Conservation (phyloP, 2,888 invertebrate genomes). For the Melanchra persicariae region DNA sequence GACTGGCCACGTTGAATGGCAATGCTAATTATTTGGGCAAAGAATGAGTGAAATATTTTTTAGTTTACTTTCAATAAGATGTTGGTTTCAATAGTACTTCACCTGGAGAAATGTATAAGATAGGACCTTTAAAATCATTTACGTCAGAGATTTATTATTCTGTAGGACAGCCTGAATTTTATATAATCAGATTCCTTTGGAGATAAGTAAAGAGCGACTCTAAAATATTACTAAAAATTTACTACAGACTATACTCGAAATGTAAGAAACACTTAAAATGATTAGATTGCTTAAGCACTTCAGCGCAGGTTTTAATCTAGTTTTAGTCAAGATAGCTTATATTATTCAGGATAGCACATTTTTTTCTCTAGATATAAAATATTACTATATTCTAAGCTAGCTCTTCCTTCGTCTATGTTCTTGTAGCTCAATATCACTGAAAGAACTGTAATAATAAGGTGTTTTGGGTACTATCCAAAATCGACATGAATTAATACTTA, state of each 20-base stretch:
- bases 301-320: neutral
- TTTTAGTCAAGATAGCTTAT: no score
- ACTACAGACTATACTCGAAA: conserved; percentile 20
- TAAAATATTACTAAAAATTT: conserved; percentile 15
- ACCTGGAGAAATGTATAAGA: neutral
- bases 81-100: neutral
- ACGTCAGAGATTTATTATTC: neutral
- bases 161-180: neutral
- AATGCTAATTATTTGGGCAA: no score
- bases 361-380: no score
- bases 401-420: no score
- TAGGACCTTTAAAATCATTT: neutral
- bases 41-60: no score
- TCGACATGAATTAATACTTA: no score
- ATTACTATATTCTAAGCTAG: no score
- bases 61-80: neutral
- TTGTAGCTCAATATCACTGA: no score
- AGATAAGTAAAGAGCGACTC: neutral
- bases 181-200: conserved; percentile 13
- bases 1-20: no score
- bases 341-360: neutral
- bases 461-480: no score
- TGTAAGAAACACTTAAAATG: conserved; percentile 18
- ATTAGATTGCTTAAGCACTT: conserved; percentile 28
- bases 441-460: no score